phyloP scores from a whole-genome alignment of 1,140 invertebrate species.

The Berghia stephanieae region DNA sequence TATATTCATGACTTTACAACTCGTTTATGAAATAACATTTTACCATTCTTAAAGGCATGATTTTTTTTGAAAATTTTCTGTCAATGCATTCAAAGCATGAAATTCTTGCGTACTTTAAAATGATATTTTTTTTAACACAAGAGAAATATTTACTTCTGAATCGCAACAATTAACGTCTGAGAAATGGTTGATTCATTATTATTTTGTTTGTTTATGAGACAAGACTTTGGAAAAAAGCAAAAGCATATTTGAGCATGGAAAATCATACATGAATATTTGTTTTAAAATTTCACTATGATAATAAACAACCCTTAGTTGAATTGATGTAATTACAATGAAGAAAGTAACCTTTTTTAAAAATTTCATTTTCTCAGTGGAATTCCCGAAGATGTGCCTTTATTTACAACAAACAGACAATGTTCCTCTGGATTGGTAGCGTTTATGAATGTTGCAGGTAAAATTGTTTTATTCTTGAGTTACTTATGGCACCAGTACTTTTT shows the following conservation, averaged over 20 bases:
- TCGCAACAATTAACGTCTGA: too few relatives aligned
- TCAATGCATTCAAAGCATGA: too few relatives aligned
- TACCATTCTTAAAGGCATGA: too few relatives aligned
- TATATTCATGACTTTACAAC: too few relatives aligned
- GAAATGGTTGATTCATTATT: too few relatives aligned
- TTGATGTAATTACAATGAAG: neutral
- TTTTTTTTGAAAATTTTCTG: too few relatives aligned
- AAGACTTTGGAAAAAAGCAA: neutral
- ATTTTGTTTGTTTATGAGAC: too few relatives aligned
- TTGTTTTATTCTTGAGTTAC: conserved; percentile 32
- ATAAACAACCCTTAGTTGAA: too few relatives aligned
- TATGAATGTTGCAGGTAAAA: conserved; percentile 57
- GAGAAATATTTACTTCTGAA: too few relatives aligned
- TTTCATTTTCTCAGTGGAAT: conserved; percentile 49
- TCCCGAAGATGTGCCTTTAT: conserved; percentile 53
- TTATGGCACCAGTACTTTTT: neutral
- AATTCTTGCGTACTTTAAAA: too few relatives aligned
- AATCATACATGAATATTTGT: neutral
- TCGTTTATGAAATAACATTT: too few relatives aligned
- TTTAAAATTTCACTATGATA: neutral
- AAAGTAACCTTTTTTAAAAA: neutral
- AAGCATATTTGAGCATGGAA: neutral
- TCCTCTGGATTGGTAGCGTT: conserved; percentile 61
- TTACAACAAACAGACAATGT: conserved; percentile 57
- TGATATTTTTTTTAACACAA: too few relatives aligned